Percentiles rank a stretch among this genome's conserved stretches.
Evolutionary conservation across 2,797 vertebrate species (phyloP).

Genomic region (Basileuterus tristriatus): DNA sequence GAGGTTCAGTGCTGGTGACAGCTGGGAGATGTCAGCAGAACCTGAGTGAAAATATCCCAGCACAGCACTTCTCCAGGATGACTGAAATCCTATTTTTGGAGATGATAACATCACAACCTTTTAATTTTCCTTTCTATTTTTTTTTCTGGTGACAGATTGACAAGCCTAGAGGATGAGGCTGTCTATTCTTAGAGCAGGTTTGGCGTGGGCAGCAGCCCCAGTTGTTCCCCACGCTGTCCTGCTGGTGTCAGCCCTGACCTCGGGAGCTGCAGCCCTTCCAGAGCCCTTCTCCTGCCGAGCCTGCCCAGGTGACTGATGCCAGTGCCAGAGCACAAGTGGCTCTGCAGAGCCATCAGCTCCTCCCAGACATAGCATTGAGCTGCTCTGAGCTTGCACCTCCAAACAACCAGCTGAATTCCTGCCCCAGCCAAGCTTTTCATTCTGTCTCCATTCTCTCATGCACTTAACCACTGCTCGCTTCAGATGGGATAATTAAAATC

Average conservation of each 20-base stretch:
- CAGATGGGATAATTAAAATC: not conserved
- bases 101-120: slow-evolving; percentile 46
- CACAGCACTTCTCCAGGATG: not conserved
- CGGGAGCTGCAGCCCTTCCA: not conserved
- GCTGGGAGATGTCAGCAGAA: not conserved
- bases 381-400: not conserved
- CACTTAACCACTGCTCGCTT: not conserved
- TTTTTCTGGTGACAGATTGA: slow-evolving; percentile 19
- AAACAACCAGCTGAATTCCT: not conserved
- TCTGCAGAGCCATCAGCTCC: not conserved
- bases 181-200: not conserved
- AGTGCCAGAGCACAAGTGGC: not conserved
- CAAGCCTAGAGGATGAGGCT: not conserved
- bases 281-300: not conserved
- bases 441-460: not conserved
- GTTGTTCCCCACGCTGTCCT: not conserved
- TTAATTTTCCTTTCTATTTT: slow-evolving; percentile 40
- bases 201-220: not conserved
- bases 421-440: not conserved
- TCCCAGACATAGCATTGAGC: not conserved
- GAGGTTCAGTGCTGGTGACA: not conserved
- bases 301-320: not conserved
- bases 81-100: slow-evolving; percentile 48
- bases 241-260: not conserved
- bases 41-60: not conserved